These are phyloP conservation scores for Onychomys arenicola DNA, from an alignment of 2,797 vertebrate genomes.

Conservation along the genomic window DNA sequence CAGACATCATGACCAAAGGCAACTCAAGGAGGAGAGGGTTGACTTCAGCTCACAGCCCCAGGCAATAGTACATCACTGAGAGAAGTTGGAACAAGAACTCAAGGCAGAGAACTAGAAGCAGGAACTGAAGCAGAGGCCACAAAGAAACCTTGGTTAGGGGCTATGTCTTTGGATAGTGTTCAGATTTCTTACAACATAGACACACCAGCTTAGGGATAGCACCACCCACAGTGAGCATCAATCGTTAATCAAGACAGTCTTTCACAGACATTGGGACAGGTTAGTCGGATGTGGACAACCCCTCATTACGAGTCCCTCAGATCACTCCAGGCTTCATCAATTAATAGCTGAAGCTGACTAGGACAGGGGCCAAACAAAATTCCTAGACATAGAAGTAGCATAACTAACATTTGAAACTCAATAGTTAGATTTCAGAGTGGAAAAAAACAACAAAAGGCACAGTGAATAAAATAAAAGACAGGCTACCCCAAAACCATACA, in stretches of 20 bases:
- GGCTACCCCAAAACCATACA: background rate
- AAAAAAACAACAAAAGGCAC: background rate
- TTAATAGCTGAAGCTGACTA: background rate
- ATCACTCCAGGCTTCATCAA: background rate
- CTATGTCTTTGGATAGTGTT: background rate
- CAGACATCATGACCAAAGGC: background rate
- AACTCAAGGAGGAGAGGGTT: background rate
- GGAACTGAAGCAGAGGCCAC: background rate
- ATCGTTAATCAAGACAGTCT: background rate
- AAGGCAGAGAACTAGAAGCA: background rate
- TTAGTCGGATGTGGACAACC: background rate
- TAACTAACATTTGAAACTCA: background rate
- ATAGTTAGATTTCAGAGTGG: background rate
- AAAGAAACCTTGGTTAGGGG: too few species aligned
- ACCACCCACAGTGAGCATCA: background rate
- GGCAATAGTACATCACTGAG: background rate
- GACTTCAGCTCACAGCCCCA: background rate
- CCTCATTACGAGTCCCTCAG: background rate
- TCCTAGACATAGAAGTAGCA: background rate
- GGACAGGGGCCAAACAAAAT: background rate
- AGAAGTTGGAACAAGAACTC: background rate
- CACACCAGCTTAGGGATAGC: background rate
- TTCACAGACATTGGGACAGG: background rate
- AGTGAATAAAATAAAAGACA: background rate
- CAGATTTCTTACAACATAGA: background rate